A percentile compares a stretch with the other conserved stretches of the same genome.
Evolutionary conservation across 1,140 invertebrate genomes (phyloP).

Genomic region (Dendrolimus kikuchii): DNA sequence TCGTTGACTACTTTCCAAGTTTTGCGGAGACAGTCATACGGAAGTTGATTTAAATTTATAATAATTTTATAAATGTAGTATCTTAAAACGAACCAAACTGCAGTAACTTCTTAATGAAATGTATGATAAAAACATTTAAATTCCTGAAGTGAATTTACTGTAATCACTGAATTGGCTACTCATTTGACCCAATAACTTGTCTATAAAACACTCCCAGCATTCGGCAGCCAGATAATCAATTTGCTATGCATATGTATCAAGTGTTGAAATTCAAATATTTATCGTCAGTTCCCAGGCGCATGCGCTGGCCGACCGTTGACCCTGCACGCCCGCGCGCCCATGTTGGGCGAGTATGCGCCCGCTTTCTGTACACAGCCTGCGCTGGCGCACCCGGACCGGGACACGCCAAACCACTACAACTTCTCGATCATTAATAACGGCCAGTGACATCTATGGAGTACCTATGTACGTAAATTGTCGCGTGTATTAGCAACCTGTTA

Average conservation of each 20-base stretch:
- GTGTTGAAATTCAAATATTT: conserved; percentile 71
- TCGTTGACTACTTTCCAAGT: too few species aligned
- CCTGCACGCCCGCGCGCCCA: conserved; percentile 37
- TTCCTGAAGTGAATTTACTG: too few species aligned
- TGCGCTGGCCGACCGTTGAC: conserved; percentile 60
- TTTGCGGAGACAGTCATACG: too few species aligned
- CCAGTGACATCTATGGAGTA: conserved; percentile 1
- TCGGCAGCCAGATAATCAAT: conserved; percentile 46
- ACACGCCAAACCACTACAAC: conserved; percentile 32
- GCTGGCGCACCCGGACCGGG: conserved; percentile 26
- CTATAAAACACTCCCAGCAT: too few species aligned
- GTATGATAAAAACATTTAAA: too few species aligned
- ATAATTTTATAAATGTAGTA: too few species aligned
- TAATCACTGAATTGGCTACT: too few species aligned
- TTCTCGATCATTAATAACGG: conserved; percentile 17
- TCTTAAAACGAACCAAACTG: too few species aligned
- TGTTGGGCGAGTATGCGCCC: conserved; percentile 38
- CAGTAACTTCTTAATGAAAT: too few species aligned
- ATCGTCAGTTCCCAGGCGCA: conserved; percentile 62
- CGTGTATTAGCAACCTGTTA: neutral
- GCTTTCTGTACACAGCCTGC: conserved; percentile 33
- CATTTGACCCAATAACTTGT: too few species aligned
- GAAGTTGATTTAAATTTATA: too few species aligned
- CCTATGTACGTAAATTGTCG: too few species aligned
- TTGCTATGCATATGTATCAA: conserved; percentile 68